phyloP scores from a whole-genome alignment of 2,797 vertebrate genomes.

The Scyliorhinus canicula region DNA sequence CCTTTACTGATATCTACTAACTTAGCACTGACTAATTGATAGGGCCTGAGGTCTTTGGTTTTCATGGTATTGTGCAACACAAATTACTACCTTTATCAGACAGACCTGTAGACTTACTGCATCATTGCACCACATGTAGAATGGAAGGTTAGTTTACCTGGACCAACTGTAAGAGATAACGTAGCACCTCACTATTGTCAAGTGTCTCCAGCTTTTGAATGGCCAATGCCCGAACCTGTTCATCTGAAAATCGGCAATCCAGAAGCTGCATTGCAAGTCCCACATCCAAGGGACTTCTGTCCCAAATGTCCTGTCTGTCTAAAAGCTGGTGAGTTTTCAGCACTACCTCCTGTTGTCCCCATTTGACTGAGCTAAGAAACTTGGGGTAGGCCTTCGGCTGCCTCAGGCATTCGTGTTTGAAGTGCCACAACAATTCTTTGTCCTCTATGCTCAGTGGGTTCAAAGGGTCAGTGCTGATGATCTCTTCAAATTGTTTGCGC shows the following conservation, averaged over 20 bases:
- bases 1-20: no score
- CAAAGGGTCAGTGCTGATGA: conserved; percentile 83
- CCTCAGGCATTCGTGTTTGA: conserved; percentile 84
- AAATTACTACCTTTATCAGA: not conserved
- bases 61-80: not conserved
- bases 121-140: not conserved
- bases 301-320: conserved; percentile 79
- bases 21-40: not conserved
- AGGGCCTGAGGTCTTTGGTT: not conserved
- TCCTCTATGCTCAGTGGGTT: conserved; percentile 91
- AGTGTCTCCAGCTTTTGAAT: conserved; percentile 90
- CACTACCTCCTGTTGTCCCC: conserved; percentile 90
- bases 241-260: conserved; percentile 92
- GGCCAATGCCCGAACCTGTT: conserved; percentile 87
- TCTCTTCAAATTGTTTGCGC: conserved; percentile 86
- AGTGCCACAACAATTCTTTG: conserved; percentile 96
- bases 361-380: conserved; percentile 86
- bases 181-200: conserved; percentile 84
- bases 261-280: conserved; percentile 92
- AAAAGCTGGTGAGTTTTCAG: conserved; percentile 78
- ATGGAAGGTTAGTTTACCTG: conserved; percentile 65
- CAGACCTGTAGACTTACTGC: not conserved
- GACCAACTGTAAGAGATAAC: conserved; percentile 91
- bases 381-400: conserved; percentile 92
- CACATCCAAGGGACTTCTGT: conserved; percentile 82